Conservation (phyloP, 2,888 invertebrate species). For the Pseudococcus jackbeardsleyi region DNA sequence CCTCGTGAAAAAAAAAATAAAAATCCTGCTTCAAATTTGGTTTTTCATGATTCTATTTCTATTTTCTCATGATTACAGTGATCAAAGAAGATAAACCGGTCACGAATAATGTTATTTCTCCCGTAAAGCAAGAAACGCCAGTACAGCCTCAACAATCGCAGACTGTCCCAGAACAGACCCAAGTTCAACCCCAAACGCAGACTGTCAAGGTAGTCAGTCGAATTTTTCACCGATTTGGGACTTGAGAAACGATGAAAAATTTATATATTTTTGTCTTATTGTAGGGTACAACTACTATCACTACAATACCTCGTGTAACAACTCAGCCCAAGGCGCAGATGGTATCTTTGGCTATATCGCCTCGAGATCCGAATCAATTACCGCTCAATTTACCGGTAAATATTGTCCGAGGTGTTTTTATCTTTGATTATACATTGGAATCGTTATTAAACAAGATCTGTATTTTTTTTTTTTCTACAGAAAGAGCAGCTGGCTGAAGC, state of each 20-base stretch:
- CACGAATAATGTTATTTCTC: neutral
- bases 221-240: no score
- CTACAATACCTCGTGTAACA: constrained; percentile 49
- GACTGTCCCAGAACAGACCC: constrained; percentile 71
- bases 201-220: neutral
- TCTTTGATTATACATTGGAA: neutral
- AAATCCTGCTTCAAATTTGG: no score
- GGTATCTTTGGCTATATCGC: constrained; percentile 56
- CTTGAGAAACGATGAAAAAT: neutral
- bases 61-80: neutral
- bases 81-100: constrained; percentile 57
- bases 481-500: constrained; percentile 96
- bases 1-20: no score
- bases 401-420: neutral
- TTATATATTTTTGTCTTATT: neutral
- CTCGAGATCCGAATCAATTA: constrained; percentile 65
- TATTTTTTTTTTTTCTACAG: constrained; percentile 72
- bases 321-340: constrained; percentile 56
- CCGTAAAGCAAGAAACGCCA: constrained; percentile 49
- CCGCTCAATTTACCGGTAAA: constrained; percentile 78
- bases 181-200: constrained; percentile 36
- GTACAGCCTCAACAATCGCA: constrained; percentile 70
- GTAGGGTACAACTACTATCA: constrained; percentile 20
- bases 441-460: constrained; percentile 15
- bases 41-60: neutral